A percentile compares a stretch with the other conserved stretches of the same genome.
Conservation (phyloP, 1,140 invertebrate species). For the Tenebrio molitor region DNA sequence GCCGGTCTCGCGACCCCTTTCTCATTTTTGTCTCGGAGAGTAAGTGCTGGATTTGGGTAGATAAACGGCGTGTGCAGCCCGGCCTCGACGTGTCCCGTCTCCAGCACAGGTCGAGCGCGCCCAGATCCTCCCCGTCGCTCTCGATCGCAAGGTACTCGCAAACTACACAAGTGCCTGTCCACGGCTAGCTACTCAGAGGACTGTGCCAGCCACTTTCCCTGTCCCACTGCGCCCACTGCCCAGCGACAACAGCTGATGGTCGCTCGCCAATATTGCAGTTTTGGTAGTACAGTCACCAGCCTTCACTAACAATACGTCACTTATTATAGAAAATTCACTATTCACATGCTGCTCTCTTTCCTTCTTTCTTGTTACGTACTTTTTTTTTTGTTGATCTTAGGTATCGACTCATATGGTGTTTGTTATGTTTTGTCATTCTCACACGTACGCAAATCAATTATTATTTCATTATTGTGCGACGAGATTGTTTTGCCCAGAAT, state of each 20-base stretch:
- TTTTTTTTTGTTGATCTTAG: conserved; percentile 22
- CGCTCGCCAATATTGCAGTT: conserved; percentile 92
- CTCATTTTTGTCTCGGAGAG: conserved; percentile 46
- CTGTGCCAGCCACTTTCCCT: conserved; percentile 64
- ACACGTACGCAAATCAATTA: neutral
- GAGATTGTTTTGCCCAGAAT: conserved; percentile 1
- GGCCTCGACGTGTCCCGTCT: conserved; percentile 63
- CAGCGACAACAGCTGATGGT: conserved; percentile 75
- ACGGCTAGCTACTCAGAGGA: conserved; percentile 82
- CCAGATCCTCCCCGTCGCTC: conserved; percentile 73
- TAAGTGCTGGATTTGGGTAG: conserved; percentile 59
- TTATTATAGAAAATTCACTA: conserved; percentile 32
- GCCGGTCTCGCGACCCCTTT: conserved; percentile 19
- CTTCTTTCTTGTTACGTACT: conserved; percentile 38
- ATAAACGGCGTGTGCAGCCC: conserved; percentile 66
- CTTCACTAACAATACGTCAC: conserved; percentile 43
- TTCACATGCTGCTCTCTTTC: conserved; percentile 35
- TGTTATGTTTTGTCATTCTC: conserved; percentile 4
- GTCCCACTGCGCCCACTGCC: conserved; percentile 54
- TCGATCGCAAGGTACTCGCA: conserved; percentile 91
- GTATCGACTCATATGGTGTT: conserved; percentile 13
- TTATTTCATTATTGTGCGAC: neutral
- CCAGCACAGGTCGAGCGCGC: conserved; percentile 62
- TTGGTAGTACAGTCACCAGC: conserved; percentile 86
- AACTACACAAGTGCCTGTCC: conserved; percentile 88